These are phyloP conservation scores for Drosophila greeni DNA, from an alignment of 2,888 invertebrate genomes.

Conservation along the genomic window DNA sequence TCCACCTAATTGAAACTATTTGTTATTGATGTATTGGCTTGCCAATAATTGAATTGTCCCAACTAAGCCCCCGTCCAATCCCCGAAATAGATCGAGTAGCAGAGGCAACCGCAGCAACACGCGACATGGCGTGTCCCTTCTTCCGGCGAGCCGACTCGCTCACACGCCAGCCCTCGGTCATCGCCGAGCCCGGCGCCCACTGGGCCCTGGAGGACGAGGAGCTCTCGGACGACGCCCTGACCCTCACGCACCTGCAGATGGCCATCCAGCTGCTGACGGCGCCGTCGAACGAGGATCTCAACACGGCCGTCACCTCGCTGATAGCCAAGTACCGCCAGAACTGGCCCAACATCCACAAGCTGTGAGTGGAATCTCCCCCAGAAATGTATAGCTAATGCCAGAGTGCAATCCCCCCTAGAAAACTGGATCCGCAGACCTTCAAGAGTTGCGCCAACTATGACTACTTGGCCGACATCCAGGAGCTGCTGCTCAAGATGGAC, in stretches of 20 bases:
- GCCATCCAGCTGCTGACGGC: conserved; percentile 89
- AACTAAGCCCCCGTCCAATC: neutral
- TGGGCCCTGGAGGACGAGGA: conserved; percentile 79
- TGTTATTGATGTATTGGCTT: conserved; percentile 7
- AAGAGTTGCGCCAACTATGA: conserved; percentile 78
- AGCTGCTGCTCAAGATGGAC: conserved; percentile 78
- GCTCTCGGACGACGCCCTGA: conserved; percentile 78
- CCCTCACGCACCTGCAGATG: conserved; percentile 87
- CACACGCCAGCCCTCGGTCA: conserved; percentile 77
- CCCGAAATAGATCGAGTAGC: conserved; percentile 21
- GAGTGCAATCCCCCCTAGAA: conserved; percentile 54
- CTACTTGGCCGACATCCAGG: conserved; percentile 78
- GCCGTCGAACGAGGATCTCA: conserved; percentile 86
- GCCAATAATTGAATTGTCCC: conserved; percentile 25
- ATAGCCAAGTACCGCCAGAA: conserved; percentile 82
- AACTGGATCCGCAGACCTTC: conserved; percentile 75
- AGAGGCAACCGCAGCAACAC: conserved; percentile 39
- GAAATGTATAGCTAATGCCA: neutral
- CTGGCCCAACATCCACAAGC: conserved; percentile 78
- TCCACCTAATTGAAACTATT: neutral
- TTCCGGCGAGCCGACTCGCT: conserved; percentile 77
- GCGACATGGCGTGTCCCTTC: conserved; percentile 79
- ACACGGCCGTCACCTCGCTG: conserved; percentile 84
- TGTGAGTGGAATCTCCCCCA: conserved; percentile 66
- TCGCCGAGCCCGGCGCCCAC: conserved; percentile 69